Base-by-base conservation (phyloP, 2,888 invertebrate genomes). In the Celastrina argiolus region DNA sequence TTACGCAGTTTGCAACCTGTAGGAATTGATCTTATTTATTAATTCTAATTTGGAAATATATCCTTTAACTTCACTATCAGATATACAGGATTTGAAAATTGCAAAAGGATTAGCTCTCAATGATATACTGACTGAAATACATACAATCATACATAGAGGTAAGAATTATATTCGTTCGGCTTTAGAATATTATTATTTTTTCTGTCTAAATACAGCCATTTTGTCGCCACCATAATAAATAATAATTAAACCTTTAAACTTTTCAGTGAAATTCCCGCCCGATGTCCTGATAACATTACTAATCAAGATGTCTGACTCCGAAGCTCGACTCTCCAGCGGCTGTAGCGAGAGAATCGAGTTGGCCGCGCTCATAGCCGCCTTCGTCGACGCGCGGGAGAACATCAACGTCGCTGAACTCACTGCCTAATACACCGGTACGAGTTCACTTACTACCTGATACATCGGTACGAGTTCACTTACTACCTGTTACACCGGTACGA, bases 61-160 rank as follows among this genome's bases (percentile, higher is more conserved):
- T 67, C 72, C 66, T 71, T 76, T 69, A 73, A 56, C 8, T 45
- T 5, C 26, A 45, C 4, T 4, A 56, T 39, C 77, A 93, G 96
- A 95, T 87, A 95, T 97, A 73, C 93, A 96, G 92, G 94, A 94
- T 82, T 92, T 98, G 59, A 98, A 98, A 85, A 93, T 95, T 56
- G 91, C 93, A 0, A 98, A 98, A 90, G 99, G 99, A 3, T 91
- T 99, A 69, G 98, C 99, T 0, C 92, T 99, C 31, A 94, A 95
- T 71, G 99, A 99, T 81, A 97, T 99, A 74, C 83, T 99, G 63
- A 96, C 97, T 0, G 98, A 99, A 87, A 90, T 99, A 14, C 98
- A 99, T 83, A 87, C 93, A 4, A 95, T 95, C 76, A 94, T 99
- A 63, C 97, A 97, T 85, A 94, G 96, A 93, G 94, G 98, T 98